Evolutionary conservation across 92 coral and sea anemone genomes (phyloP).

Genomic region (Ricordea florida): DNA sequence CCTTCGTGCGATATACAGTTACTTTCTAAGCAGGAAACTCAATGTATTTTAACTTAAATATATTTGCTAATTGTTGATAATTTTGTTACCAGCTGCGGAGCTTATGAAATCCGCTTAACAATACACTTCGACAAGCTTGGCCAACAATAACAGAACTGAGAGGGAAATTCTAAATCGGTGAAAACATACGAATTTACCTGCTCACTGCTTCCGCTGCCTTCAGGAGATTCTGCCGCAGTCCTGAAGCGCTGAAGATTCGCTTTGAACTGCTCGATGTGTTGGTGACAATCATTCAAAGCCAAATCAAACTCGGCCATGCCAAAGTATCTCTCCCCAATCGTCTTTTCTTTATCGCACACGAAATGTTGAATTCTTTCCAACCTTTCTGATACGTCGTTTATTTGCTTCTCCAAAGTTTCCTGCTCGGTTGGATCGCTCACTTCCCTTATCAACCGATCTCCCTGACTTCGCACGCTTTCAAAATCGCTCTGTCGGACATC

Average conservation of each 20-base stretch:
- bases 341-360: slow-evolving; percentile 66
- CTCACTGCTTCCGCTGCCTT: slow-evolving; percentile 39
- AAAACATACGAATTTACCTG: slow-evolving; percentile 37
- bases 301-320: slow-evolving; percentile 70
- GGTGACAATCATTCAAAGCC: slow-evolving; percentile 69
- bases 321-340: slow-evolving; percentile 61
- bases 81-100: background rate
- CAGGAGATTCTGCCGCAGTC: slow-evolving; percentile 21
- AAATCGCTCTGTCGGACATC: slow-evolving; percentile 81
- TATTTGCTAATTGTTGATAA: background rate
- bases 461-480: slow-evolving; percentile 77
- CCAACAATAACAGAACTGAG: background rate
- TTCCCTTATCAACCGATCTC: slow-evolving; percentile 68
- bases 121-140: background rate
- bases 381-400: slow-evolving; percentile 70
- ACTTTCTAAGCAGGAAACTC: too few species aligned
- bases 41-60: background rate
- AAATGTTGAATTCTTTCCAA: slow-evolving; percentile 77
- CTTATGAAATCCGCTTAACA: background rate
- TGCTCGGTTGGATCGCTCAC: slow-evolving; percentile 66
- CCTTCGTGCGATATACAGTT: too few species aligned
- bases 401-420: slow-evolving; percentile 60
- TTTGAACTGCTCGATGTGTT: slow-evolving; percentile 60
- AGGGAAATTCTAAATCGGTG: too few species aligned
- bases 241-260: slow-evolving; percentile 41